phyloP scores from a whole-genome alignment of 2,113 vertebrate species.

The Ophthalmolycus amberensis region DNA sequence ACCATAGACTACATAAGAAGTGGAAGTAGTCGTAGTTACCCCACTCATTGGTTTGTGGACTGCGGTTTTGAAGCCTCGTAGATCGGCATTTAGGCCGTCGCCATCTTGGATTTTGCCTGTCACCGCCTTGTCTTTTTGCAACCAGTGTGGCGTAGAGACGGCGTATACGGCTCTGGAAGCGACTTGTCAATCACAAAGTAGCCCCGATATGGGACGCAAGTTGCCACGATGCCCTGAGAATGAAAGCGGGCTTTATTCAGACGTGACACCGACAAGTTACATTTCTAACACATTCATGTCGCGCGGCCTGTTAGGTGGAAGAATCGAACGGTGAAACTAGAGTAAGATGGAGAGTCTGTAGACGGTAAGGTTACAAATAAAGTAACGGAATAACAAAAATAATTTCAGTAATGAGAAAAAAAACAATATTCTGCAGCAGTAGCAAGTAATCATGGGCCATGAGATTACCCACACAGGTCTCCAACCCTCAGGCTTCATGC shows the following conservation, averaged over 20 bases:
- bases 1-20: no score
- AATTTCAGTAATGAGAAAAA: background rate
- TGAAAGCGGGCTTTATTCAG: background rate
- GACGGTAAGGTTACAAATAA: background rate
- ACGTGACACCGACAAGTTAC: no score
- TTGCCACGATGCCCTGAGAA: background rate
- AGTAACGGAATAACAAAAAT: background rate
- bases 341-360: background rate
- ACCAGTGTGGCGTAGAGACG: no score
- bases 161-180: no score
- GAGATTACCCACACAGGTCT: background rate
- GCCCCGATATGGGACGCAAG: no score
- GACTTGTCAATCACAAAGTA: no score
- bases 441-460: background rate
- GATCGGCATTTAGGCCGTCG: no score
- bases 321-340: background rate
- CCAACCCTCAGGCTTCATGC: conserved; percentile 4
- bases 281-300: background rate
- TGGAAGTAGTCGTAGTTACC: no score
- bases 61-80: no score
- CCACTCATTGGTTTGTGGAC: no score
- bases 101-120: no score
- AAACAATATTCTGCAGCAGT: background rate
- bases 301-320: background rate
- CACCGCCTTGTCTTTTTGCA: no score